Evolutionary conservation across 2,797 vertebrate species (phyloP).

Genomic region (Sebastolobus alascanus): DNA sequence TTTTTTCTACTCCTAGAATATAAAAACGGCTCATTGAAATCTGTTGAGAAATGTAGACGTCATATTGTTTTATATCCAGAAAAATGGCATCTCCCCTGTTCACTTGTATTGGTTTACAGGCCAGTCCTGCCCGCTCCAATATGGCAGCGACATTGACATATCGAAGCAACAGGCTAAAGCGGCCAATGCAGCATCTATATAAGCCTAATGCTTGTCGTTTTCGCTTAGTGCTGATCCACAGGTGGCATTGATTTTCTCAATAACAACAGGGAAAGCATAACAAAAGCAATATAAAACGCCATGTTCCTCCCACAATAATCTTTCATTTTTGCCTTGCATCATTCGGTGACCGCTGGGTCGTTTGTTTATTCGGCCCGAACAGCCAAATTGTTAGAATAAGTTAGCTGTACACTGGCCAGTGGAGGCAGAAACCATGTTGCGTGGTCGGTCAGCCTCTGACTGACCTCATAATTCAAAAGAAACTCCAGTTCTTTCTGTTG

Average conservation of each 20-base stretch:
- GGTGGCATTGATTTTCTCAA: background rate
- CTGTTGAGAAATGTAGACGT: too few species aligned
- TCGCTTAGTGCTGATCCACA: too few species aligned
- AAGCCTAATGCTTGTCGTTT: too few species aligned
- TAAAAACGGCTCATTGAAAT: too few species aligned
- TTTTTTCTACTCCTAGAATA: too few species aligned
- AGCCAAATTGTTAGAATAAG: background rate
- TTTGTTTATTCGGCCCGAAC: background rate
- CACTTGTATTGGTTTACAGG: background rate
- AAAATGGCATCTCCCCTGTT: too few species aligned
- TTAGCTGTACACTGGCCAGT: background rate
- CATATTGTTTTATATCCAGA: too few species aligned
- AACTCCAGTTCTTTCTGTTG: background rate
- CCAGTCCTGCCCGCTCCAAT: background rate
- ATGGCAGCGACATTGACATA: background rate
- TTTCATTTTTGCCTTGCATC: background rate
- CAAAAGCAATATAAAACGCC: background rate
- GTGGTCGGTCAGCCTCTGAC: accelerated
- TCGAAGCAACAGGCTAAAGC: too few species aligned
- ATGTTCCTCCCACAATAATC: background rate
- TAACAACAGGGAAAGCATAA: background rate
- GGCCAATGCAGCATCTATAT: too few species aligned
- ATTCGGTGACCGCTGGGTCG: background rate
- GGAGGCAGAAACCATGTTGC: background rate
- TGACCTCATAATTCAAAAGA: background rate